Evolutionary conservation across 2,113 vertebrate genomes (phyloP), one percentile per base, ranked within the genome.

Genomic region (Scartelaos histophorus): DNA sequence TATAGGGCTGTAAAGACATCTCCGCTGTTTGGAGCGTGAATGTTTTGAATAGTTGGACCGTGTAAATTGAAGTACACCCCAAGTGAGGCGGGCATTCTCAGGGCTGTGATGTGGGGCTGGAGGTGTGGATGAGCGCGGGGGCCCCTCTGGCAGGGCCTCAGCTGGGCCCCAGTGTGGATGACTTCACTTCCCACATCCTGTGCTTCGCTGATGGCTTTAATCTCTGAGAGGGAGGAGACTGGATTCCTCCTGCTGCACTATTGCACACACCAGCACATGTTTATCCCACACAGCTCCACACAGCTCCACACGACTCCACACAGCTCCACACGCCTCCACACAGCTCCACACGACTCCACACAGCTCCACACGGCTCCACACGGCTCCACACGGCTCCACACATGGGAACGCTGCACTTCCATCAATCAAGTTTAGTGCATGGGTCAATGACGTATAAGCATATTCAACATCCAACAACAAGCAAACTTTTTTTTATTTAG

Each of bases 141-240:
- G 85, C 82, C 85, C 80, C 71, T 77, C 78, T 86, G 87, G 83
- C 88, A 69, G 65, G 51, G 51, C 51, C 9, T 9, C 19, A 25
- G 56, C 7, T 12, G 24, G 56, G 56, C 82, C 88, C 88, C 79
- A 91, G 86, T 85, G 86, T 83, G 82, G 88, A 90, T 94, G 91
- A 94, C 90, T 84, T 94, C 91, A 93, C 88, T 91, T 88, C 92
- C 91, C 90, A 90, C 92, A 94, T 94, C 92, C 92, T 93, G 89
- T 88, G 85, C 87, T 88, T 85, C 34, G 53, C 67, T 92, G 88
- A 91, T 91, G 89, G 85, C 85, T 90, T 87, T 92, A 85, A 92
- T 91, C 89, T 91, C 86, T 85, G 81, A 75, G 83, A 82, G 70
- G 81, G 82, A 54, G 70, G 81, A 76, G 77, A 56, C 79, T 79